These are phyloP conservation scores for Vandiemenella viatica DNA, from an alignment of 2,888 invertebrate species.

Conservation along the genomic window DNA sequence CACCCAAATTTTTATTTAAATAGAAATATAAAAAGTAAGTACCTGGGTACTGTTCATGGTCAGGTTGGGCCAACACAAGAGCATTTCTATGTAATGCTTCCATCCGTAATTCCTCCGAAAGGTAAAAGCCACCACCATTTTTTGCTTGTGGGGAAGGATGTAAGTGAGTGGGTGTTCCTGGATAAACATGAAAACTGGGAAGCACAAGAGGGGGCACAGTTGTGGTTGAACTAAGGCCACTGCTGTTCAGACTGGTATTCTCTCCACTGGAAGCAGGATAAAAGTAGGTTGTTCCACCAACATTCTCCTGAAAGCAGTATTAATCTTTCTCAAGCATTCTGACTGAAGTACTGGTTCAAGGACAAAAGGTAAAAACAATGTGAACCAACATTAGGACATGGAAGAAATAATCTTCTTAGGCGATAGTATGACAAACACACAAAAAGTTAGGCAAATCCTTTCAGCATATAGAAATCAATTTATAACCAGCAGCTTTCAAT, in stretches of 20 bases:
- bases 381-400: background rate
- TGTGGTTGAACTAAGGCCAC: constrained; percentile 4
- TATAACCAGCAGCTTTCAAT: too few species aligned
- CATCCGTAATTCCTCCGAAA: constrained; percentile 66
- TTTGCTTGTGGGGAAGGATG: constrained; percentile 23
- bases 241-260: constrained; percentile 2
- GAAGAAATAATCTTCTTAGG: background rate
- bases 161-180: constrained; percentile 45
- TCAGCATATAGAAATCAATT: too few species aligned
- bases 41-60: constrained; percentile 44
- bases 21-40: too few species aligned
- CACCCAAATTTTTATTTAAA: too few species aligned
- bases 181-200: constrained; percentile 39
- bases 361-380: background rate
- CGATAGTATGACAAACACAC: background rate
- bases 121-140: constrained; percentile 50
- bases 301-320: constrained; percentile 55
- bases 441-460: too few species aligned
- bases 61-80: constrained; percentile 57
- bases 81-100: constrained; percentile 64
- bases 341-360: background rate
- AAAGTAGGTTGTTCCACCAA: constrained; percentile 90
- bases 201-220: constrained; percentile 12
- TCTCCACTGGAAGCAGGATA: constrained; percentile 43
- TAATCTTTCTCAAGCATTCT: too few species aligned